Base-by-base conservation (phyloP, 2,797 vertebrate genomes). In the Stomatorhinus walkeri region DNA sequence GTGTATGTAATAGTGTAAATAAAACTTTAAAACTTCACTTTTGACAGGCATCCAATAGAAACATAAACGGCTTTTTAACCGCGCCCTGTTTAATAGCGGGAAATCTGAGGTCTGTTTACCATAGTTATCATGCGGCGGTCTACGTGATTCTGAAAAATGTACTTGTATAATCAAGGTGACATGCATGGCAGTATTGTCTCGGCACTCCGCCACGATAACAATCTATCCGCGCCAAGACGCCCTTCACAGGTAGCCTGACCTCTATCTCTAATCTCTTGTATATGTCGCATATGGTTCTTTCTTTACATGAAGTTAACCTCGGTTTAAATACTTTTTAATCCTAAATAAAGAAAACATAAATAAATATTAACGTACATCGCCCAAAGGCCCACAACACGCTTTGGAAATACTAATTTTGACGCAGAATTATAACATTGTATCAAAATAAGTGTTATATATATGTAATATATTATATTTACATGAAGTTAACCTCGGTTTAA, bases 141-240 rank as follows among this genome's bases (percentile, higher is more conserved):
- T 40, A 12, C 36, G 72, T 79, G 36, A 79, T 43, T 88, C 52
- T 49, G 90, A 81, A 86, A 89, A 89, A 89, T 87, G 90, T 90
- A 89, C 90, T 79, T 84, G 88, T 89, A 48, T 91, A 91, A 92
- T 91, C 89, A 90, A 88, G 87, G 89, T 90, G 91, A 91, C 92
- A 88, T 89, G 90, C 92, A 91, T 92, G 92, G 91, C 91, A 87
- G 90, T 85, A 88, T 87, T 83, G 86, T 76, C 5, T 87, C 40
- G 24, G 89, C 87, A 79, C 56, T 59, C 61, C 51, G 32, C 88
- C 89, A 90, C 52, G 68, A 89, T 89, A 89, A 88, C 89, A 84
- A 87, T 88, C 90, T 90, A 88, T 91, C 91, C 7, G n/a, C 40
- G 76, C 76, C 87, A 89, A 90, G 88, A 87, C 49, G 61, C 68